Conservation (phyloP, 2,113 vertebrate genomes). For the Neodon shergylaensis region DNA sequence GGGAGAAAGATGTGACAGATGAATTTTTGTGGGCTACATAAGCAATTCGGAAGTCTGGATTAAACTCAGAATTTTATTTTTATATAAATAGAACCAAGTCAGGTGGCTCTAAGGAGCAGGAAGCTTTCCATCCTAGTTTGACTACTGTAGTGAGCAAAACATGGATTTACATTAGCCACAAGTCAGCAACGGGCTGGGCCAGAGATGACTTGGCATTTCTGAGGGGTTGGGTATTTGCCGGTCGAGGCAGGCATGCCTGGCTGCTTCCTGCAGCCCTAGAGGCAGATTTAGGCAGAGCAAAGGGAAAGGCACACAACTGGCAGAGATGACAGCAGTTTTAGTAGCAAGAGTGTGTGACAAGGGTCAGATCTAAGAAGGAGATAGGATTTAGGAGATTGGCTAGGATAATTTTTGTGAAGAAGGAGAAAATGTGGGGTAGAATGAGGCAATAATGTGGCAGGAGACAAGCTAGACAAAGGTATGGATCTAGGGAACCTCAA, state of each 20-base stretch:
- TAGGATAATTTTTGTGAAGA: not conserved
- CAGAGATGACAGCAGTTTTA: not conserved
- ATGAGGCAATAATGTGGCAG: not conserved
- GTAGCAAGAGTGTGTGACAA: not conserved
- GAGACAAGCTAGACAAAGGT: not conserved
- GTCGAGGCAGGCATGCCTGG: not conserved
- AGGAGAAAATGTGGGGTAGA: not conserved
- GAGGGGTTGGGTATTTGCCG: not conserved
- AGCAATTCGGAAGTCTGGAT: not conserved
- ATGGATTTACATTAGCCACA: not conserved
- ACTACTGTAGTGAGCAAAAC: not conserved
- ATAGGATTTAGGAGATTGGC: not conserved
- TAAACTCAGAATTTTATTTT: not conserved
- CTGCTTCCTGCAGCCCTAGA: not conserved
- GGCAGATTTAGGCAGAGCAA: not conserved
- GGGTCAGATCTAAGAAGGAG: not conserved
- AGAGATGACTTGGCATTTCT: not conserved
- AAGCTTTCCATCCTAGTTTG: not conserved
- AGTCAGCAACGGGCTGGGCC: not conserved
- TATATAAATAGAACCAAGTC: not conserved
- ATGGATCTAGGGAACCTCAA: not conserved
- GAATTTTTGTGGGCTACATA: not conserved
- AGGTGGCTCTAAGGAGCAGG: too few relatives aligned
- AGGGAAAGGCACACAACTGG: not conserved
- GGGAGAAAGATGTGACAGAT: not conserved